phyloP scores from a whole-genome alignment of 2,888 invertebrate genomes.

The Eudasyphora cyanicolor region DNA sequence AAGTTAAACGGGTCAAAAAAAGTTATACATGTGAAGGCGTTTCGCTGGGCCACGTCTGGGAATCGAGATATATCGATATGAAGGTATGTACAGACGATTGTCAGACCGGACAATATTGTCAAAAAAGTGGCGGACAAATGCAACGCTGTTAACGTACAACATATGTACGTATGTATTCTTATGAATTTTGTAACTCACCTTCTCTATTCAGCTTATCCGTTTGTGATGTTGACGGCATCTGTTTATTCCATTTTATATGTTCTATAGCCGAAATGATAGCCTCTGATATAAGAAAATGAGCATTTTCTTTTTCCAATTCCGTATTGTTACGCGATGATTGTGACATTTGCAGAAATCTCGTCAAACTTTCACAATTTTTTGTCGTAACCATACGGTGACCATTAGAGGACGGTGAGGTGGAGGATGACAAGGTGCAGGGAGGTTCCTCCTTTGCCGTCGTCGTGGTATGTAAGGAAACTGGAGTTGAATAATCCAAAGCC shows the following conservation, averaged over 20 bases:
- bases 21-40: too few species aligned
- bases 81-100: too few species aligned
- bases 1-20: too few species aligned
- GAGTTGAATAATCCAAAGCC: constrained; percentile 69
- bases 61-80: too few species aligned
- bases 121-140: too few species aligned
- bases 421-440: too few species aligned
- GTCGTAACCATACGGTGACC: constrained; percentile 58
- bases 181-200: too few species aligned
- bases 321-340: constrained; percentile 87
- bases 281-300: constrained; percentile 91
- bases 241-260: constrained; percentile 84
- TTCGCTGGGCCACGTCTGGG: too few species aligned
- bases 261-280: constrained; percentile 92
- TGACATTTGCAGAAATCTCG: constrained; percentile 86
- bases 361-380: constrained; percentile 84
- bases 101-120: too few species aligned
- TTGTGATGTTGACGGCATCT: constrained; percentile 70
- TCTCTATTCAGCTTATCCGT: constrained; percentile 41
- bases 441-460: constrained; percentile 3
- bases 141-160: too few species aligned
- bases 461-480: background rate
- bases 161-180: too few species aligned
- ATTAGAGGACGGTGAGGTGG: constrained; percentile 52
- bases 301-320: constrained; percentile 91